phyloP scores from a whole-genome alignment of 30 jellyfish, hydroid and myxozoan species.

The Sanderia malayensis region DNA sequence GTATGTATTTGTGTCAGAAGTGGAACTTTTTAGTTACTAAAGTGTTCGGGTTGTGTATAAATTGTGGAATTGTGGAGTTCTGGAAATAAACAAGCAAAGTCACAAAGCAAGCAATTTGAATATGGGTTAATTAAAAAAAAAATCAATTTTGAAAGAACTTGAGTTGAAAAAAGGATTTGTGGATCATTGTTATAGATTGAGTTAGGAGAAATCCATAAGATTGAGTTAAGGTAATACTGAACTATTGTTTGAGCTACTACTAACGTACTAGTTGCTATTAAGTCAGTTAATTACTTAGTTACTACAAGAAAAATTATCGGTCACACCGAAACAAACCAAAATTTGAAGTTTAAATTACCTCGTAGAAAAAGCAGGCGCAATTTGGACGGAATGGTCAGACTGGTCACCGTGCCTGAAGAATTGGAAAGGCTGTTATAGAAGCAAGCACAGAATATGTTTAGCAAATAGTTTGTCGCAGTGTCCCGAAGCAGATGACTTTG shows the following conservation, averaged over 20 bases:
- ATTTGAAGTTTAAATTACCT: too few species aligned
- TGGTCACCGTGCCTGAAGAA: conserved; percentile 33
- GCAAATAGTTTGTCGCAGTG: conserved; percentile 20
- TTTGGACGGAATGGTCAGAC: conserved; percentile 55
- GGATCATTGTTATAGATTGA: too few species aligned
- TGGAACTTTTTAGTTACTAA: too few species aligned
- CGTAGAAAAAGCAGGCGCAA: conserved; percentile 34
- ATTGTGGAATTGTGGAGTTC: too few species aligned
- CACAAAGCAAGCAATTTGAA: background rate
- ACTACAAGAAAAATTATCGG: background rate
- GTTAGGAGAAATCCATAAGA: background rate
- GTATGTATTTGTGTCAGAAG: conserved; percentile 37
- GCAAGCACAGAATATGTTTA: conserved; percentile 53
- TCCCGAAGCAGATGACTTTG: conserved; percentile 55
- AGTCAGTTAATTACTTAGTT: background rate
- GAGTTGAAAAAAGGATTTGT: background rate
- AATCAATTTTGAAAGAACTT: too few species aligned
- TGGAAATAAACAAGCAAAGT: too few species aligned
- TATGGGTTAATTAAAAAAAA: too few species aligned
- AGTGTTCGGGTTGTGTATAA: too few species aligned
- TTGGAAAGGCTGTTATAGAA: conserved; percentile 33
- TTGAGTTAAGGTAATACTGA: background rate
- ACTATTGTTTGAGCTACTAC: background rate
- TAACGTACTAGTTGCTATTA: background rate
- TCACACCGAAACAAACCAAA: too few species aligned